phyloP scores from a whole-genome alignment of 2,888 invertebrate species.

The Tubiluchus corallicola region DNA sequence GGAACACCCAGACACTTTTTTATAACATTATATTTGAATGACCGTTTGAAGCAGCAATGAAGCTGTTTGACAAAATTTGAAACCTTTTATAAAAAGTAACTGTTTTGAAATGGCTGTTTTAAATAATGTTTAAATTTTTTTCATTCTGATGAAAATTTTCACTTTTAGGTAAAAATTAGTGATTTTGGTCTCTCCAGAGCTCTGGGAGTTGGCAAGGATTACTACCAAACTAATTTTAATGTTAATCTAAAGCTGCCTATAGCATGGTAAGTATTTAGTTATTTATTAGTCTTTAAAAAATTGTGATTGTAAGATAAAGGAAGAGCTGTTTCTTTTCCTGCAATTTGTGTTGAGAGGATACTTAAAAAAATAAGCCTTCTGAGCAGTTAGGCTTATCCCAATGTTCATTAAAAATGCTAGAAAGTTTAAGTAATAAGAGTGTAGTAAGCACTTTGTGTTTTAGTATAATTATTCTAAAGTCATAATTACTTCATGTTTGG shows the following conservation, averaged over 20 bases:
- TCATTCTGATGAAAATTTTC: slow-evolving; percentile 1
- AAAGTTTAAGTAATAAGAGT: no score
- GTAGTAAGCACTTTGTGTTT: no score
- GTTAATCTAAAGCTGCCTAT: slow-evolving; percentile 91
- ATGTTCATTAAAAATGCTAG: no score
- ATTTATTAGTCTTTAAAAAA: no score
- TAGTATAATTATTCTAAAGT: no score
- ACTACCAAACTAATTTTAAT: slow-evolving; percentile 94
- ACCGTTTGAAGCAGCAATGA: background rate
- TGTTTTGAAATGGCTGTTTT: background rate
- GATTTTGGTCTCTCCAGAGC: slow-evolving; percentile 92
- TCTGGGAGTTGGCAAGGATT: slow-evolving; percentile 90
- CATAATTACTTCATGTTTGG: no score
- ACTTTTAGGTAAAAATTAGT: slow-evolving; percentile 61
- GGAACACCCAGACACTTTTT: slow-evolving; percentile 1
- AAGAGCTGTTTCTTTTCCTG: no score
- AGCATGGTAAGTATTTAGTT: slow-evolving; percentile 56
- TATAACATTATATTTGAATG: slow-evolving; percentile 9
- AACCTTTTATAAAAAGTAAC: slow-evolving; percentile 7
- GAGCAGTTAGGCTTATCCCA: no score
- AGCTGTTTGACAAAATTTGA: slow-evolving; percentile 5
- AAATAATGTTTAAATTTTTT: background rate
- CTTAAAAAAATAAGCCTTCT: no score
- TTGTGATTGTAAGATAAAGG: no score
- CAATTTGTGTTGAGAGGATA: no score